Base-by-base conservation (phyloP, 2,113 vertebrate species). In the Falcunculus frontatus region DNA sequence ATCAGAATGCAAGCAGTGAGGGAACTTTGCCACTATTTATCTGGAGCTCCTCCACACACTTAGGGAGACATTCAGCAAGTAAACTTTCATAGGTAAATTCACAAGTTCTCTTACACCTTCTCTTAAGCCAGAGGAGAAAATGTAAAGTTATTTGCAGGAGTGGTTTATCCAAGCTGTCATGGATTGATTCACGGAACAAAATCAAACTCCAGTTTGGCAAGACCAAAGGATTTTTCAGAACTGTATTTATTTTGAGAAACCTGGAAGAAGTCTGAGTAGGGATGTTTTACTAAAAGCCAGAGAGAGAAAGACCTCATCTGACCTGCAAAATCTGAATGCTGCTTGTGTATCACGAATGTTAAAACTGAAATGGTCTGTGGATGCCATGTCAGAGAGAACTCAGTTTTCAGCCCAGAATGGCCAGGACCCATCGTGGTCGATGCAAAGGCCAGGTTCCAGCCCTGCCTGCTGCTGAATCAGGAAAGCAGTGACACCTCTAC, bases 241-340 rank as follows among this genome's bases (percentile, higher is more conserved):
- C 56, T 29, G 3, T 35, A 72, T 86, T 95, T 77, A 90, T 90
- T 88, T 75, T 79, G 52, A 84, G 76, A 87, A 91, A 69, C 32
- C 50, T 93, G 74, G 57, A 79, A 46, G 57, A 76, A 73, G 32
- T 79, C 74, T 88, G 90, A 79, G 49, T 76, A 82, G 59, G 42
- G 44, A 72, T 75, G n/a, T 75, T 95, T 72, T 76, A 85, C 47
- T 77, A 80, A 86, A 90, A 95, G 37, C 53, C 67, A 47, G 55
- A 85, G 73, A 74, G 14, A 62, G 69, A 84, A 90, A 84, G 72
- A 86, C 88, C 90, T 96, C 60, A 74, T 80, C 63, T 84, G 94
- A 96, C 90, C 94, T 44, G 25, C 68, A 81, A 84, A 90, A 59
- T 67, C 50, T 63, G 68, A 88, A 32, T 37, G 60, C 41, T 74